Conservation (phyloP, 1,140 invertebrate species). For the Zaprionus taronus region DNA sequence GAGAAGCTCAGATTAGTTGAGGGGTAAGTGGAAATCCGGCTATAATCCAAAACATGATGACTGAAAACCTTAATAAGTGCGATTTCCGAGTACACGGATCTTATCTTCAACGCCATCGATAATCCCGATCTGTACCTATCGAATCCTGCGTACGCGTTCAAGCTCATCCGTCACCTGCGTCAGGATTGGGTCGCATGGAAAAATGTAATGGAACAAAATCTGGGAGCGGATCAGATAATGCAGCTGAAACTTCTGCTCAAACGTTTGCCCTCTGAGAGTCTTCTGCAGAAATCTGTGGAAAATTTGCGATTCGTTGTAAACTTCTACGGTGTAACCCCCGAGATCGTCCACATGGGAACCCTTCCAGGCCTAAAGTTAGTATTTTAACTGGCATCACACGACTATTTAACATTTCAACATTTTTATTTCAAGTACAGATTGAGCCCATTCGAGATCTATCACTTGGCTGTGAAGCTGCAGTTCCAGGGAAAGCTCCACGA, state of each 20-base stretch:
- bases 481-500: constrained; percentile 30
- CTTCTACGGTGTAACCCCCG: constrained; percentile 47
- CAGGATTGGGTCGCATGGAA: constrained; percentile 67
- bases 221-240: constrained; percentile 16
- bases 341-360: background rate
- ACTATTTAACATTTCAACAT: background rate
- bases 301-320: constrained; percentile 19
- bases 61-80: constrained; percentile 27
- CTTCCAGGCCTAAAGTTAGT: constrained; percentile 10
- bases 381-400: background rate
- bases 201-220: constrained; percentile 39
- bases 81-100: constrained; percentile 85
- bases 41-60: background rate
- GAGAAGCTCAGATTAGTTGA: constrained; percentile 42
- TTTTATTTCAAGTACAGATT: background rate
- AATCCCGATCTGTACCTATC: constrained; percentile 86
- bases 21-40: constrained; percentile 21
- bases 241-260: constrained; percentile 31
- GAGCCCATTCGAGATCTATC: constrained; percentile 46
- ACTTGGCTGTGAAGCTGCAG: constrained; percentile 44
- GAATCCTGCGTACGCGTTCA: constrained; percentile 64
- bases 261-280: background rate
- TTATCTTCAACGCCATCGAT: constrained; percentile 89
- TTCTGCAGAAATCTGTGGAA: constrained; percentile 11
- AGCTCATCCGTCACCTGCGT: constrained; percentile 62